Evolutionary conservation across 2,113 vertebrate species (phyloP), one percentile per base, ranked within the genome.

Genomic region (Casuarius casuarius): DNA sequence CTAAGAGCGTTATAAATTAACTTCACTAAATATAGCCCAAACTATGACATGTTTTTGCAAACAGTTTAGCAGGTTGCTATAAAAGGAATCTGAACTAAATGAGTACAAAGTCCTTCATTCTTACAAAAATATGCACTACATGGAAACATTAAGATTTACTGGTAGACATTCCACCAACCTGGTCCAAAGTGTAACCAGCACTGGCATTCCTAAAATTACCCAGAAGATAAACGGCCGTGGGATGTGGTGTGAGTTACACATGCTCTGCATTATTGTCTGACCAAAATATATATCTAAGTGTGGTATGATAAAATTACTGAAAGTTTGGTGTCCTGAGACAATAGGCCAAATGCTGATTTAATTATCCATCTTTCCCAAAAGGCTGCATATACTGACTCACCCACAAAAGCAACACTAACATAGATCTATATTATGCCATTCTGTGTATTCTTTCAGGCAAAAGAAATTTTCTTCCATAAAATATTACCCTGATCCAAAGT

Each of bases 61-160:
- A 89, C 35, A 80, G 56, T 88, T 93, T 95, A 80, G 54, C 63
- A 84, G 71, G 54, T 84, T 91, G 33, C 89, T 93, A 12, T 94
- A 93, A 90, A 91, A 80, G 80, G 78, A 88, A 81, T 67, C 67
- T 85, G 72, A 87, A 76, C 54, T 91, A 65, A 89, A 59, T 68
- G 49, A 86, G 38, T 78, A 84, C 78, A 62, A 84, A 95, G 87
- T 82, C 78, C 82, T 92, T 95, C 52, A 67, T 90, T 93, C 94
- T 87, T 76, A 78, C 40, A 85, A 67, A 97, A 95, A 71, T 21
- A 90, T n/a, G 63, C 59, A 71, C 28, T 74, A 33, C 42, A 23
- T 77, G 70, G 86, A 92, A 92, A 77, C 23, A 10, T 70, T 77
- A 40, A 93, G 73, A 94, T 95, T 95, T 89, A 77, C 75, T 87